A percentile compares a stretch with the other conserved stretches of the same genome.
Conservation (phyloP, 2,797 vertebrate genomes). For the Gambusia yucatana region DNA sequence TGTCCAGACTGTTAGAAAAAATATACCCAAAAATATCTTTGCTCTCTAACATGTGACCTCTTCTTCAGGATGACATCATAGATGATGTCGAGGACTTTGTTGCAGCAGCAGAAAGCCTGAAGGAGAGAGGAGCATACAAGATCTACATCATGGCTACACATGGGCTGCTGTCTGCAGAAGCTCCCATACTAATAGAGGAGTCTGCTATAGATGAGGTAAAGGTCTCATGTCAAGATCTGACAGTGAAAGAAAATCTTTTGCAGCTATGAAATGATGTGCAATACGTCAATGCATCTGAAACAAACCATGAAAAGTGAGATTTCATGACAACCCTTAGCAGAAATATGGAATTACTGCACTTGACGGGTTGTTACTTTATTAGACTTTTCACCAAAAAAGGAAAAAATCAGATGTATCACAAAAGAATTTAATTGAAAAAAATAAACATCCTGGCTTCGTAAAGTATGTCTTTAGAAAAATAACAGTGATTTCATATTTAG, state of each 20-base stretch:
- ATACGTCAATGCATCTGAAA: neutral
- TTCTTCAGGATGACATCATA: slow-evolving; percentile 93
- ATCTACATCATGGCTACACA: slow-evolving; percentile 99
- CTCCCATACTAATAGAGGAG: slow-evolving; percentile 93
- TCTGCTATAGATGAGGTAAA: slow-evolving; percentile 94
- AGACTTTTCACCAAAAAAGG: neutral
- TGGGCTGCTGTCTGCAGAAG: slow-evolving; percentile 94
- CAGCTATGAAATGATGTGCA: neutral
- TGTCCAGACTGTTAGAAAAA: neutral
- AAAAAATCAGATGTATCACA: neutral
- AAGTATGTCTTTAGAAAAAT: neutral
- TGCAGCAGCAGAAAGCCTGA: slow-evolving; percentile 94
- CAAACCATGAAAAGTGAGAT: neutral
- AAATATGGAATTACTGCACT: neutral
- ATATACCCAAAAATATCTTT: too few relatives aligned
- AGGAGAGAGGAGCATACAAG: slow-evolving; percentile 96
- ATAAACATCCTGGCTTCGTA: neutral
- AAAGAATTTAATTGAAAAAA: neutral
- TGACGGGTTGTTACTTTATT: neutral
- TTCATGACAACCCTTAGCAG: neutral
- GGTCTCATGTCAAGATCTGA: neutral
- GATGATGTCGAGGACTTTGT: slow-evolving; percentile 96
- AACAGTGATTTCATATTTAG: neutral
- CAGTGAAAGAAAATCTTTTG: neutral
- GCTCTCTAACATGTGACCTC: neutral